Conservation (phyloP, 1,140 invertebrate genomes). For the Drosophila mojavensis region DNA sequence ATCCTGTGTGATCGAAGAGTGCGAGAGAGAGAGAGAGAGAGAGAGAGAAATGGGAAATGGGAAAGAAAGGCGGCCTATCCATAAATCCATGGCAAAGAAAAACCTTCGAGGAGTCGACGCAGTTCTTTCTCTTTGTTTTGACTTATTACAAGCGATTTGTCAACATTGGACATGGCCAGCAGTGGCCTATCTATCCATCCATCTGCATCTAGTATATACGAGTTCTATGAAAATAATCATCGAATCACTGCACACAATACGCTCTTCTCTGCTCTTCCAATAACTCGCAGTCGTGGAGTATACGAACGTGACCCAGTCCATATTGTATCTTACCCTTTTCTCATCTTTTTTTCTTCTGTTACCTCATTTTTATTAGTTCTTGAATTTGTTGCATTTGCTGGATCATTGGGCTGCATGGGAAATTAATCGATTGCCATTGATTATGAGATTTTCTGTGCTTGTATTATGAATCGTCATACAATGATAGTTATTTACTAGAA, state of each 20-base stretch:
- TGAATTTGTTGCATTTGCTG: neutral
- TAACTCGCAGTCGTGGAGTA: slow-evolving; percentile 30
- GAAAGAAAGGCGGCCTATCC: slow-evolving; percentile 39
- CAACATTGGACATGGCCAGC: slow-evolving; percentile 71
- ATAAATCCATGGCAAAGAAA: slow-evolving; percentile 28
- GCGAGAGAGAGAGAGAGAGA: too few species aligned
- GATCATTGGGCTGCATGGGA: slow-evolving; percentile 9
- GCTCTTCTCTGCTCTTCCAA: slow-evolving; percentile 21
- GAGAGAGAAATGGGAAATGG: neutral
- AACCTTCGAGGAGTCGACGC: slow-evolving; percentile 19
- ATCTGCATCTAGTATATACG: slow-evolving; percentile 19
- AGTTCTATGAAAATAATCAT: slow-evolving; percentile 56
- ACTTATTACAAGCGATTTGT: slow-evolving; percentile 78
- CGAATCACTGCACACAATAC: slow-evolving; percentile 8
- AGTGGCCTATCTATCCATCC: slow-evolving; percentile 50
- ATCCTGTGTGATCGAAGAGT: neutral
- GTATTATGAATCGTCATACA: neutral
- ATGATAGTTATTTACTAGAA: neutral
- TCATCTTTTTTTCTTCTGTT: neutral
- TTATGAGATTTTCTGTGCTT: slow-evolving; percentile 32
- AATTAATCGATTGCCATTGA: slow-evolving; percentile 62
- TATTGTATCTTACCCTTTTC: neutral
- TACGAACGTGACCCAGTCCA: slow-evolving; percentile 25
- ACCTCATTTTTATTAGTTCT: neutral
- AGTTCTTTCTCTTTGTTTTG: slow-evolving; percentile 34